Conservation (phyloP, 2,888 invertebrate species). For the Hypomecis atomaria region DNA sequence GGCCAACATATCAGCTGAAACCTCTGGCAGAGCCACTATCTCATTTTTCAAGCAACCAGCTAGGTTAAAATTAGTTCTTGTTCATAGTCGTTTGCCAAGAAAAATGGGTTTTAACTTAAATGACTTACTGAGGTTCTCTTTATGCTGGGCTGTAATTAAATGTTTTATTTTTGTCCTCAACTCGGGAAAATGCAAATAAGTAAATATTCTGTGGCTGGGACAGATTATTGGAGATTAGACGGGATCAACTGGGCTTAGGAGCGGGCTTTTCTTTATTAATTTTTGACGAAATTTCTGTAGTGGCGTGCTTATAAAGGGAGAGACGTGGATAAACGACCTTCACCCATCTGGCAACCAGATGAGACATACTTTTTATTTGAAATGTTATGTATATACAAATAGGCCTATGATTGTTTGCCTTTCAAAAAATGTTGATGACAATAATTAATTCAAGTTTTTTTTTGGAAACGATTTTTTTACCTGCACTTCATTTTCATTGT, state of each 20-base stretch:
- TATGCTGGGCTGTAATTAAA: constrained; percentile 20
- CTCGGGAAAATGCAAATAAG: constrained; percentile 2
- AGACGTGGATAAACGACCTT: no score
- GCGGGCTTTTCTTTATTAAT: not conserved
- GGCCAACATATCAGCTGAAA: not conserved
- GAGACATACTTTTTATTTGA: no score
- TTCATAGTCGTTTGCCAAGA: not conserved
- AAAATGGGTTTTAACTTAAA: constrained; percentile 17
- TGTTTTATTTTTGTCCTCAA: constrained; percentile 23
- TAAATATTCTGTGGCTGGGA: constrained; percentile 6
- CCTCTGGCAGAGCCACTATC: not conserved
- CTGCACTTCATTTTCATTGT: no score
- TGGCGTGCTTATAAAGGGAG: no score
- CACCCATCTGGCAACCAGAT: no score
- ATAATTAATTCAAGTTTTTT: no score
- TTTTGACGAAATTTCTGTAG: no score
- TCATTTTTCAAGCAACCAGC: not conserved
- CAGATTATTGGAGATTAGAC: constrained; percentile 4
- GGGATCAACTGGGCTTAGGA: not conserved
- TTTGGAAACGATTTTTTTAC: no score
- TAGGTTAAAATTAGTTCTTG: not conserved
- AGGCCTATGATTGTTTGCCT: no score
- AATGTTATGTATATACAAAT: no score
- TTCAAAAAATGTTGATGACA: no score
- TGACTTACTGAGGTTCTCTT: constrained; percentile 33